Conservation (phyloP, 2,888 invertebrate species). For the Lingula anatina region DNA sequence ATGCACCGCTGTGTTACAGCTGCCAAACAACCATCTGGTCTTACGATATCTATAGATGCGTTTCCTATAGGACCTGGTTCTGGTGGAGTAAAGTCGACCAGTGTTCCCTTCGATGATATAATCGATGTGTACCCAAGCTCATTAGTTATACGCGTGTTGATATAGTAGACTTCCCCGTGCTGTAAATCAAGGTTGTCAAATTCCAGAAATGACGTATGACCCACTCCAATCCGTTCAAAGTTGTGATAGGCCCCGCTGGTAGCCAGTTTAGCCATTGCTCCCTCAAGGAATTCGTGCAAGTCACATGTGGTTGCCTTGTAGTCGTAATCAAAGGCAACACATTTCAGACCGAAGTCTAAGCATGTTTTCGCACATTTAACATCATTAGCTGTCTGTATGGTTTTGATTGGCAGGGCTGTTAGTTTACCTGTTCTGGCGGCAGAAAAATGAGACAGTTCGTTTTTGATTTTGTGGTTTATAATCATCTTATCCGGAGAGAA, state of each 20-base stretch:
- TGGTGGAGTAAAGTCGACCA: slow-evolving; percentile 27
- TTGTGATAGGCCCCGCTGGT: slow-evolving; percentile 21
- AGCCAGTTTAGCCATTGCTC: slow-evolving; percentile 17
- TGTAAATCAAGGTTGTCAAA: slow-evolving; percentile 12
- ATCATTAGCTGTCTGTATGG: slow-evolving; percentile 8
- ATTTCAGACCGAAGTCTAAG: slow-evolving; percentile 15
- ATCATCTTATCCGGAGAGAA: slow-evolving; percentile 12
- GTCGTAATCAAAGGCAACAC: slow-evolving; percentile 28
- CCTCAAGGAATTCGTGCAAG: slow-evolving; percentile 20
- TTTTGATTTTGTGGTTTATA: slow-evolving; percentile 6
- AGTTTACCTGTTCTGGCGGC: slow-evolving; percentile 20
- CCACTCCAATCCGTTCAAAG: slow-evolving; percentile 23
- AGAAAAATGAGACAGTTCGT: slow-evolving; percentile 16
- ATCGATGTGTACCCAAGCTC: slow-evolving; percentile 19
- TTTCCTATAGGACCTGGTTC: slow-evolving; percentile 20
- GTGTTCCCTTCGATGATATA: slow-evolving; percentile 19
- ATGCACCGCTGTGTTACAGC: slow-evolving; percentile 20
- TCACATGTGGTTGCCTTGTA: slow-evolving; percentile 23
- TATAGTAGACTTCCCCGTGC: slow-evolving; percentile 22
- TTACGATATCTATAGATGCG: slow-evolving; percentile 9
- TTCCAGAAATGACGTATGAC: slow-evolving; percentile 17
- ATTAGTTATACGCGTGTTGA: slow-evolving; percentile 22
- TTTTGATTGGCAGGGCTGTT: slow-evolving; percentile 12
- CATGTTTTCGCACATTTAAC: slow-evolving; percentile 21
- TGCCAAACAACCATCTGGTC: slow-evolving; percentile 21